Percentiles rank a stretch among this genome's conserved stretches.
phyloP scores from a whole-genome alignment of 1,140 invertebrate genomes.

The Trissolcus basalis region DNA sequence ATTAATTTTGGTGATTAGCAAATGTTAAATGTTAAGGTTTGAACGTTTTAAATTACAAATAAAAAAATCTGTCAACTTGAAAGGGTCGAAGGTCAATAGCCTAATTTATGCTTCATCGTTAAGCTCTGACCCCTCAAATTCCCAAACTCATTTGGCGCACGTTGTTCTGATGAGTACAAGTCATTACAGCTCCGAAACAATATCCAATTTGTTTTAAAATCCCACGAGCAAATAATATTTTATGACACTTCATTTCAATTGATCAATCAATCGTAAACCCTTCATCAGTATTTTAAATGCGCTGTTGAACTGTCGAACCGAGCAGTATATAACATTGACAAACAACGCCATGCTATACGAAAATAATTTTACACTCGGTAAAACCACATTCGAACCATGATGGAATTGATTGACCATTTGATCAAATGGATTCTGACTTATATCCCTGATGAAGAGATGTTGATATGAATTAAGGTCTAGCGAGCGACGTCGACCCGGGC shows the following conservation, averaged over 20 bases:
- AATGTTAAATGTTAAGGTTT: too few relatives aligned
- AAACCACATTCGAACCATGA: constrained; percentile 4
- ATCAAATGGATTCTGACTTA: constrained; percentile 50
- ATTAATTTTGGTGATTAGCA: too few relatives aligned
- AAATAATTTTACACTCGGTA: constrained; percentile 24
- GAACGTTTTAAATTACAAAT: too few relatives aligned
- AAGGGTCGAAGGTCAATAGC: not conserved
- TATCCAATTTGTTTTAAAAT: constrained; percentile 26
- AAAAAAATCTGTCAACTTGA: too few relatives aligned
- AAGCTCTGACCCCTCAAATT: not conserved
- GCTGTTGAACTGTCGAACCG: constrained; percentile 2
- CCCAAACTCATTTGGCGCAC: not conserved
- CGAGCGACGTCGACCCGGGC: constrained; percentile 4
- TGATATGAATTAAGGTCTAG: constrained; percentile 39
- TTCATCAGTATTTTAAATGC: constrained; percentile 17
- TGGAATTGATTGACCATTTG: constrained; percentile 48
- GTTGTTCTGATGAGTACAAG: not conserved
- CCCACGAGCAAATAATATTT: constrained; percentile 19
- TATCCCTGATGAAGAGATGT: constrained; percentile 28
- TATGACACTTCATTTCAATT: constrained; percentile 27
- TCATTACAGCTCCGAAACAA: constrained; percentile 5
- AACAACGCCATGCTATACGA: constrained; percentile 6
- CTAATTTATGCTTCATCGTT: not conserved
- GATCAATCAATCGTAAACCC: constrained; percentile 24
- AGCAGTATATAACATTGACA: constrained; percentile 11